These are phyloP conservation scores for Aleiodes sp. DNA, from an alignment of 1,140 invertebrate species.

Conservation along the genomic window DNA sequence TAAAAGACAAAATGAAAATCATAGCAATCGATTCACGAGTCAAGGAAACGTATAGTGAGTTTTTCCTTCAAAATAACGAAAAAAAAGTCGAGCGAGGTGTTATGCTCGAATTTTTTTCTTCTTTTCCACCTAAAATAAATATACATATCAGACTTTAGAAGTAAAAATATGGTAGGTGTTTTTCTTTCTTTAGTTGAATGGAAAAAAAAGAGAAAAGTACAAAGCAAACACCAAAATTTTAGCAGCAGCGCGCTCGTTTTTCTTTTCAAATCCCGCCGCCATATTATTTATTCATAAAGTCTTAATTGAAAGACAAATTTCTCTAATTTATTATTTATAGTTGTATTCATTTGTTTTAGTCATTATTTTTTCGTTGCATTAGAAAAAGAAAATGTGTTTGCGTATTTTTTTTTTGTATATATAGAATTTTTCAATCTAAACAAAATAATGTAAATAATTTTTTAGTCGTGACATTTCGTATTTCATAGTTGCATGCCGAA, in stretches of 20 bases:
- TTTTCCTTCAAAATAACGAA: neutral
- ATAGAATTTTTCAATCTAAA: neutral
- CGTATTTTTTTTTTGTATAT: neutral
- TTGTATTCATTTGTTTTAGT: neutral
- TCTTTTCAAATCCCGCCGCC: slow-evolving; percentile 32
- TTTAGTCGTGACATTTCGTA: neutral
- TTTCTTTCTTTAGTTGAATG: neutral
- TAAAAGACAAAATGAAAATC: too few relatives aligned
- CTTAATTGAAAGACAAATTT: neutral
- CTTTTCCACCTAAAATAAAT: too few relatives aligned
- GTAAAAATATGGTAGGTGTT: slow-evolving; percentile 1
- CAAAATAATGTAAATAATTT: neutral
- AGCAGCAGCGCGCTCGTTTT: slow-evolving; percentile 24
- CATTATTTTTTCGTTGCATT: neutral
- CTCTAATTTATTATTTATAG: slow-evolving; percentile 5
- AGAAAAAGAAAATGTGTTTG: neutral
- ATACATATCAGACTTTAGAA: slow-evolving; percentile 12
- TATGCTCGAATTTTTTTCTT: too few relatives aligned
- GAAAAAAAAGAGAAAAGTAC: slow-evolving; percentile 20
- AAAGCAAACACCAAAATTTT: slow-evolving; percentile 37
- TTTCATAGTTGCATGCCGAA: neutral
- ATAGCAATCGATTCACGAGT: slow-evolving; percentile 12
- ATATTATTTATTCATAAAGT: slow-evolving; percentile 37
- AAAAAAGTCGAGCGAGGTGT: slow-evolving; percentile 1
- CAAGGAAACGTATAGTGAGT: slow-evolving; percentile 16